Base-by-base conservation (phyloP, 1,140 invertebrate species). In the Pseudomyrmex pallidus region DNA sequence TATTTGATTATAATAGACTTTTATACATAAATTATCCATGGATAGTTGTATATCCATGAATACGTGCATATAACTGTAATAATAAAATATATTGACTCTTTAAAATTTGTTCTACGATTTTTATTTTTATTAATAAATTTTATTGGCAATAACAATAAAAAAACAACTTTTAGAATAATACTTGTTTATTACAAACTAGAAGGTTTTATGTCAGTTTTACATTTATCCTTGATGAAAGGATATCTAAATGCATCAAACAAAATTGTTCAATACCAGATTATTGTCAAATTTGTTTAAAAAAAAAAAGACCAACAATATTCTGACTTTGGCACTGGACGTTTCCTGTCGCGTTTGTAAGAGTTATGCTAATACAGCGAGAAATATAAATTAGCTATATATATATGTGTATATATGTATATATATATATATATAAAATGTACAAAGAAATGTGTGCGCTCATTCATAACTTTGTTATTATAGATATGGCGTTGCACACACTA, bases 321-420 rank as follows among this genome's bases (percentile, higher is more conserved):
- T 85, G 87, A 88, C 87, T 91, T 91, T 91, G 90, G 90, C 90
- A 91, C 90, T 90, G 89, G 84, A 89, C 82, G 87, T 88, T 88
- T 82, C 70, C 66, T 72, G 63, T 73, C 22, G 84, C 77, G 59
- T 74, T 10, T 63, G 73, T 35, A 77, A 52, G 22, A 76, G 22
- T 88, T 76, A 82, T 35, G 52, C 57, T 88, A 87, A 80, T 74
- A 46, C 50, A 62, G 15, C 22, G 48, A 61, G 72, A 76, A 80
- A 70, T 82, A 82, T 67, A 25, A 87, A 80, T 86, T 54, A 83
- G 44, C 35, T 48, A 76, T 87, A 82, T 72, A 7, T 22, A 76
- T 62, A 61, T 52, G 62, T 44, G 78, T 85, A 78, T 77, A 63
- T 85, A 54, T 85, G 5, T 48, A 70, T 87, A 85, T 44, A 78